These are phyloP conservation scores for Crocallis elinguaria DNA, from an alignment of 2,888 invertebrate genomes.

Conservation along the genomic window DNA sequence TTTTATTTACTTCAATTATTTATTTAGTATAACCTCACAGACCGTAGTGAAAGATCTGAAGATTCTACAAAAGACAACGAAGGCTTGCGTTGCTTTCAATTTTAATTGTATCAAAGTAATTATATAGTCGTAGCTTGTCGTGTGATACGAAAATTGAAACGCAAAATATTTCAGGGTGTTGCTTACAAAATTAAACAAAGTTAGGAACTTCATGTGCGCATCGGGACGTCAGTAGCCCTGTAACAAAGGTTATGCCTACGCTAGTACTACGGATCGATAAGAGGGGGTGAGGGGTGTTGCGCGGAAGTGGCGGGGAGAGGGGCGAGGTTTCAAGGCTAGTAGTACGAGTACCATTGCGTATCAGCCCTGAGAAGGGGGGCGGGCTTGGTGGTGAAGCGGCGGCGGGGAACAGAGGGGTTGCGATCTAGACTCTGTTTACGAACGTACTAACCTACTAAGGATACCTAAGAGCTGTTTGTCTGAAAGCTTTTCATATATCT, in stretches of 20 bases:
- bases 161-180: constrained; percentile 5
- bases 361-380: constrained; percentile 35
- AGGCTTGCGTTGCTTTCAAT: no score
- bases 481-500: no score
- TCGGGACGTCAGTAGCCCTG: constrained; percentile 18
- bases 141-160: not conserved
- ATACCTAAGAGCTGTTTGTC: no score
- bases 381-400: not conserved
- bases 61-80: no score
- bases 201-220: constrained; percentile 23
- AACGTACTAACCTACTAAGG: no score
- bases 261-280: constrained; percentile 53
- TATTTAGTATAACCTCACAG: no score
- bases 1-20: no score
- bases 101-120: not conserved
- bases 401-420: not conserved
- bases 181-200: constrained; percentile 12
- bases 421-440: not conserved
- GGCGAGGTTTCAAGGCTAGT: constrained; percentile 51
- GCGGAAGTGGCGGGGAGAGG: constrained; percentile 18
- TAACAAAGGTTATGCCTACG: constrained; percentile 32
- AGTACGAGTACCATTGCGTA: constrained; percentile 55
- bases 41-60: no score
- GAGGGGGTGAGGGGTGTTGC: constrained; percentile 8
- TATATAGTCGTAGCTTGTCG: not conserved